phyloP scores from a whole-genome alignment of 2,888 invertebrate genomes.

The Eretmocerus hayati region DNA sequence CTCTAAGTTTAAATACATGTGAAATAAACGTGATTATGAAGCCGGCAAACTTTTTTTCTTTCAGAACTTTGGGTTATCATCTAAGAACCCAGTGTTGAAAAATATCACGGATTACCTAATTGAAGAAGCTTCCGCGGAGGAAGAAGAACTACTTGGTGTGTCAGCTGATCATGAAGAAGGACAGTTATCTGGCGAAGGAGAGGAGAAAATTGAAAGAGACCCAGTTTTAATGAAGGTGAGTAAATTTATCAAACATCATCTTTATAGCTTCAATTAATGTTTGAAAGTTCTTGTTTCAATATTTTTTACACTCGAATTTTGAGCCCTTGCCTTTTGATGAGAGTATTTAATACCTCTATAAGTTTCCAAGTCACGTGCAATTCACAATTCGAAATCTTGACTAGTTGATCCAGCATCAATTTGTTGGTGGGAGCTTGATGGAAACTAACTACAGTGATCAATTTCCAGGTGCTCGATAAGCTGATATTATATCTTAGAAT shows the following conservation, averaged over 20 bases:
- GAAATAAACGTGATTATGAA: neutral
- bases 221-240: slow-evolving; percentile 64
- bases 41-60: slow-evolving; percentile 17
- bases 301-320: neutral
- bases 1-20: neutral
- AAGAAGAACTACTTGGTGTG: slow-evolving; percentile 84
- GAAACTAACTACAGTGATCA: too few relatives aligned
- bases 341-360: slow-evolving; percentile 1
- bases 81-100: slow-evolving; percentile 87
- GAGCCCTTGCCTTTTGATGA: neutral
- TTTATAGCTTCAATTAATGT: too few relatives aligned
- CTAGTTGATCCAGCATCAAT: too few relatives aligned
- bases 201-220: slow-evolving; percentile 62
- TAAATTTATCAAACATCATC: slow-evolving; percentile 2
- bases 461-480: slow-evolving; percentile 56
- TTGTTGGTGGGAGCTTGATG: too few relatives aligned
- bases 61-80: slow-evolving; percentile 63
- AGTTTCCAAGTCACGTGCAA: slow-evolving; percentile 12
- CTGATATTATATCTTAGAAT: slow-evolving; percentile 89
- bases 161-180: slow-evolving; percentile 50
- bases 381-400: too few relatives aligned
- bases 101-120: slow-evolving; percentile 97
- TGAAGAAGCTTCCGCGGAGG: slow-evolving; percentile 97
- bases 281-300: neutral
- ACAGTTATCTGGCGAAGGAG: slow-evolving; percentile 45